These are phyloP conservation scores for Aix galericulata DNA, from an alignment of 2,113 vertebrate species.

Conservation along the genomic window DNA sequence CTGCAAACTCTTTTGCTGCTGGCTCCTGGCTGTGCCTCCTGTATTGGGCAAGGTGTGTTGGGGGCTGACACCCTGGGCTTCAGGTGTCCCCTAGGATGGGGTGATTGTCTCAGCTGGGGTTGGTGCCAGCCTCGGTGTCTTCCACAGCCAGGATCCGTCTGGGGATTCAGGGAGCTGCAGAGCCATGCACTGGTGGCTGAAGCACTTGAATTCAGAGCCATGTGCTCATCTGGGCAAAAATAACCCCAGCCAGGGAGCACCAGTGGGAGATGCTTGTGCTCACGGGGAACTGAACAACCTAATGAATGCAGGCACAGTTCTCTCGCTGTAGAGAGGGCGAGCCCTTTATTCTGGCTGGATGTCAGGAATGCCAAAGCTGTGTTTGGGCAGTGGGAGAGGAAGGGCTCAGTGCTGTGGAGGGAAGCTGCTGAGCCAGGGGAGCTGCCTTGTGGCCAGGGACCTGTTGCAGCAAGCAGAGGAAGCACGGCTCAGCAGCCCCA, in stretches of 20 bases:
- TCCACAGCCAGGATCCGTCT: background rate
- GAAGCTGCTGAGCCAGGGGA: conserved; percentile 49
- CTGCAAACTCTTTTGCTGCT: background rate
- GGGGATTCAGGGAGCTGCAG: background rate
- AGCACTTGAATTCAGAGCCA: background rate
- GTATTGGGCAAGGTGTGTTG: fast-evolving
- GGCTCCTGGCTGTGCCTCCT: background rate
- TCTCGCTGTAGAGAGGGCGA: background rate
- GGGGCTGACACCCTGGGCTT: background rate
- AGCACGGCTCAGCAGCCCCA: conserved; percentile 38
- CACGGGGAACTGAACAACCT: background rate
- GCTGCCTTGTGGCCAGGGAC: background rate
- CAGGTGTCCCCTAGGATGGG: background rate
- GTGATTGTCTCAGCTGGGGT: background rate
- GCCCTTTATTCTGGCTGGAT: background rate
- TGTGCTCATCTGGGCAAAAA: background rate
- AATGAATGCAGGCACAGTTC: background rate
- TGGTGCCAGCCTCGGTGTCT: background rate
- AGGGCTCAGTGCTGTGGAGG: background rate
- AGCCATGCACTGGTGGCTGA: background rate
- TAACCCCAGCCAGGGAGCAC: background rate
- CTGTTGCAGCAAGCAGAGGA: conserved; percentile 36
- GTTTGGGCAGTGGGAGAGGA: conserved; percentile 10
- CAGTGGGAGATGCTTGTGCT: background rate
- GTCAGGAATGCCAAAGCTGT: background rate